Evolutionary conservation across 1,140 invertebrate genomes (phyloP).

Genomic region (Drosophila ananassae): DNA sequence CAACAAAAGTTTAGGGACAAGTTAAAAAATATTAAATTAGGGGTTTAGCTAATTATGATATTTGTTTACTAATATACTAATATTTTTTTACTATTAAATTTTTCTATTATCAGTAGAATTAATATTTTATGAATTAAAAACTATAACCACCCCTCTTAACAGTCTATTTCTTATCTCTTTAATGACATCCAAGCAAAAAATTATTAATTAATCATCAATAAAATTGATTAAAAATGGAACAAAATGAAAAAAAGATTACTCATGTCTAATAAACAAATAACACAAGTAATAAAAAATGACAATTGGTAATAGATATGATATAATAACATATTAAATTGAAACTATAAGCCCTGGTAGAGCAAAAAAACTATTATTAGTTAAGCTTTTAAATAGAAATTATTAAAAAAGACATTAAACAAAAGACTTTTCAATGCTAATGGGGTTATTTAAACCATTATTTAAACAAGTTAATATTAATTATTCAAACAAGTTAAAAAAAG

Average conservation of each 20-base stretch:
- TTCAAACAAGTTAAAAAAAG: too few relatives aligned
- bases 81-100: too few relatives aligned
- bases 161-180: too few relatives aligned
- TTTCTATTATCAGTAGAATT: too few relatives aligned
- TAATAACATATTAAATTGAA: conserved; percentile 8
- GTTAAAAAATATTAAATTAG: too few relatives aligned
- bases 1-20: conserved; percentile 9
- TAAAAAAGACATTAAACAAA: not conserved
- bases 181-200: conserved; percentile 7
- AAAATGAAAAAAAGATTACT: not conserved
- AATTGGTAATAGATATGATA: conserved; percentile 6
- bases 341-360: not conserved
- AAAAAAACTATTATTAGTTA: not conserved
- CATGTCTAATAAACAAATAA: conserved; percentile 2
- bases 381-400: not conserved
- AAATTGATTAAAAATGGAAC: conserved; percentile 27
- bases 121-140: too few relatives aligned
- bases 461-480: too few relatives aligned
- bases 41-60: too few relatives aligned
- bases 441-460: too few relatives aligned
- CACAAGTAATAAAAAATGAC: not conserved
- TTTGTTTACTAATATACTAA: too few relatives aligned
- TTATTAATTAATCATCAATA: conserved; percentile 14
- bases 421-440: too few relatives aligned
- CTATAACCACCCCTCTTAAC: too few relatives aligned